These are phyloP conservation scores for Heliothis subflexa DNA, from an alignment of 1,140 invertebrate species.

Conservation along the genomic window DNA sequence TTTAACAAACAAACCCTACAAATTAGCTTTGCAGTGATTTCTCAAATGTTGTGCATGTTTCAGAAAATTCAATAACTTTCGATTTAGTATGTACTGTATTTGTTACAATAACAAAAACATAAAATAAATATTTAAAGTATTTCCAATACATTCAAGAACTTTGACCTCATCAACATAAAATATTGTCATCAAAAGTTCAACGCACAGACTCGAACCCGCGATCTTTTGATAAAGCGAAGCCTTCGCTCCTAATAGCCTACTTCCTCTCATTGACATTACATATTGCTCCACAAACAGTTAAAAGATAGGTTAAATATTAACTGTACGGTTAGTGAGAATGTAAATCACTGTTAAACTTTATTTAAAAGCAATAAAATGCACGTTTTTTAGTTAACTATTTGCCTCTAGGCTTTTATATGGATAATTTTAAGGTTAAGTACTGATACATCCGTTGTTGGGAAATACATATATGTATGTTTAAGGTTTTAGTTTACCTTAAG, in stretches of 20 bases:
- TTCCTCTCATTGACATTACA: slow-evolving; percentile 34
- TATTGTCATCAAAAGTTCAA: slow-evolving; percentile 21
- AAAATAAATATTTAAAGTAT: background rate
- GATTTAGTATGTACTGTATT: no score
- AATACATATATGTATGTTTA: background rate
- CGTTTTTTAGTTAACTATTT: background rate
- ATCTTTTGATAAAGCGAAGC: slow-evolving; percentile 9
- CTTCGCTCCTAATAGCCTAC: slow-evolving; percentile 26
- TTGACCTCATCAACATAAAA: slow-evolving; percentile 2
- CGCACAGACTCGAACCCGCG: slow-evolving; percentile 24
- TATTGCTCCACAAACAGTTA: slow-evolving; percentile 14
- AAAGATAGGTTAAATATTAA: background rate
- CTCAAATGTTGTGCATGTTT: no score
- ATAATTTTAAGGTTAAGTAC: background rate
- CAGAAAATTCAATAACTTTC: no score
- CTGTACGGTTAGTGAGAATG: background rate
- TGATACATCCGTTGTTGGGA: background rate
- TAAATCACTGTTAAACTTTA: background rate
- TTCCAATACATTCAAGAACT: background rate
- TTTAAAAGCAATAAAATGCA: background rate
- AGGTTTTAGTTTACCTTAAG: background rate
- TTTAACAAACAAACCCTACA: no score
- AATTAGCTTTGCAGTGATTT: no score
- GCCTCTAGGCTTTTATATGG: background rate
- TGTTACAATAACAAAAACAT: no score